Evolutionary conservation across 2,888 invertebrate genomes (phyloP), one percentile per base, ranked within the genome.

Genomic region (Gisinianus flammeolus): DNA sequence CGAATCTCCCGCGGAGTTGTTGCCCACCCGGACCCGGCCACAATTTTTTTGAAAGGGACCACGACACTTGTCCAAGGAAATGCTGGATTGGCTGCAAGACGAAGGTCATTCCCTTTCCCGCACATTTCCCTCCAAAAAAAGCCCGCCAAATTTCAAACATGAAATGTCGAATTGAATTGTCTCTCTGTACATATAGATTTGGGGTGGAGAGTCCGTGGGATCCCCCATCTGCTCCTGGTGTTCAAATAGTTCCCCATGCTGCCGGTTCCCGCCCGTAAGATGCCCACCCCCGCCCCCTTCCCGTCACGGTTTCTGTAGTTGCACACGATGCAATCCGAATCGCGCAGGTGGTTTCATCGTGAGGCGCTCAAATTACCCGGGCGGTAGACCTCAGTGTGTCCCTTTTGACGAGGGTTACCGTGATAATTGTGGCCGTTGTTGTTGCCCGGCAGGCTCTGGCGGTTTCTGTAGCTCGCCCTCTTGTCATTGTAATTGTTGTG

Each of bases 301-400:
- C 0, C 77, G 70, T 8, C 2, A 19, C 0, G 30, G 22, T 19
- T 52, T 58, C 28, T 26, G 33, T 2, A 69, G 24, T 30, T 52
- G 66, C 24, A 66, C 66, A 24, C 70, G 70, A 8, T 70, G 58
- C 52, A 77, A 77, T 44, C 77, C 77, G 2, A 35, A n/a, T 5
- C n/a, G 77, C 2, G 52, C 77, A 0, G 62, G 70, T 30, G 77
- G 77, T 0, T 77, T 77, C 69, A 77, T 77, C 10, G 77, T 77
- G 22, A 77, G 71, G n/a, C 66, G 35, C 8, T 74, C 74, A 2
- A 44, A 64, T 16, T 74, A 52, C 44, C 74, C 74, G 4, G 56
- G 35, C 16, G 73, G 73, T 19, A 62, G 73, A 6, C 73, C 73
- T 12, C 26, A 19, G 2, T 62, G 62, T 24, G 62, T 62, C 28